Percentiles rank a stretch among this genome's conserved stretches.
phyloP scores from a whole-genome alignment of 2,888 invertebrate genomes.

The Dioctria linearis region DNA sequence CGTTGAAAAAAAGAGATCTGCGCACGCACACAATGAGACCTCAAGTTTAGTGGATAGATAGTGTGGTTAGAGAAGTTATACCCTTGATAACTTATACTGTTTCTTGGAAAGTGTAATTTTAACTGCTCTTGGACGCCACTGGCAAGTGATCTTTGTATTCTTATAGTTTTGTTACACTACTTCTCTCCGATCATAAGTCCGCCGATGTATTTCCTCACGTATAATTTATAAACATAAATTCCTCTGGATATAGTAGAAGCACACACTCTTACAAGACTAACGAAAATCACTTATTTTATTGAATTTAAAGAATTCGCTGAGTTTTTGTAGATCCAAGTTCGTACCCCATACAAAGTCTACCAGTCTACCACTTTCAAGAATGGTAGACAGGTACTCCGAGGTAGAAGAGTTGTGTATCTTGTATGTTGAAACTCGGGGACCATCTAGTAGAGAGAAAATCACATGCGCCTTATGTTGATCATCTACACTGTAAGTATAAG shows the following conservation, averaged over 20 bases:
- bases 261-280: constrained; percentile 21
- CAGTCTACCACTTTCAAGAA: constrained; percentile 30
- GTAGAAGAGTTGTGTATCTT: too few relatives aligned
- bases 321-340: neutral
- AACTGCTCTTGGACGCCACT: constrained; percentile 36
- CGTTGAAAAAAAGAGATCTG: constrained; percentile 2
- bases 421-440: too few relatives aligned
- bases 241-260: too few relatives aligned
- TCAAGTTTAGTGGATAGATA: neutral
- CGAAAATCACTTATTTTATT: constrained; percentile 48
- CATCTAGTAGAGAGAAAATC: constrained; percentile 6
- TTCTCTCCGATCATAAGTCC: too few relatives aligned
- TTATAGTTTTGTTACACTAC: too few relatives aligned
- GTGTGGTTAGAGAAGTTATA: too few relatives aligned
- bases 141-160: constrained; percentile 3
- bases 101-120: constrained; percentile 20
- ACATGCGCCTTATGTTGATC: constrained; percentile 47
- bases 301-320: neutral
- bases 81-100: neutral
- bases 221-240: too few relatives aligned
- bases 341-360: neutral
- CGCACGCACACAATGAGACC: constrained; percentile 1
- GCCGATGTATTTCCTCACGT: too few relatives aligned
- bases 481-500: neutral
- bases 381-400: neutral